phyloP scores from a whole-genome alignment of 1,140 invertebrate genomes.

The Drosophila takahashii region DNA sequence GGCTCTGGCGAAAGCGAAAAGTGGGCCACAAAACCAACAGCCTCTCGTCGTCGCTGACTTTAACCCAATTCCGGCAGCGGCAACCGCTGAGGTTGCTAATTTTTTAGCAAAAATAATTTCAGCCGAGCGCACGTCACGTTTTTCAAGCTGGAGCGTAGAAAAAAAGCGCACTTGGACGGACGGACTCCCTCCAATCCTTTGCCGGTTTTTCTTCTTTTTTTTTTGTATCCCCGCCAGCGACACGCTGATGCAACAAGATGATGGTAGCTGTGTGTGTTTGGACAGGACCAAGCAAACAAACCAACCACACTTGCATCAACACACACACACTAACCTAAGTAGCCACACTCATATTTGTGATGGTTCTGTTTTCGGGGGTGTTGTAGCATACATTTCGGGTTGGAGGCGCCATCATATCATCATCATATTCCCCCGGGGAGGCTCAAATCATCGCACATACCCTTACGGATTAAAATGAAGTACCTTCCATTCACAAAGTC shows the following conservation, averaged over 20 bases:
- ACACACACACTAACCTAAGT: conserved; percentile 52
- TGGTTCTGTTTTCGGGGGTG: conserved; percentile 5
- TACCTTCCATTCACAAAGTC: neutral
- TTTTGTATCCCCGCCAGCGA: conserved; percentile 63
- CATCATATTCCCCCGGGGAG: conserved; percentile 1
- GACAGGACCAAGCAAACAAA: conserved; percentile 66
- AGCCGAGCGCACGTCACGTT: conserved; percentile 54
- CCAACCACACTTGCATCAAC: conserved; percentile 48
- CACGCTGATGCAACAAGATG: conserved; percentile 79
- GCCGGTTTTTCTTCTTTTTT: conserved; percentile 4
- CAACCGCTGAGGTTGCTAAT: conserved; percentile 80
- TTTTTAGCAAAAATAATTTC: conserved; percentile 76
- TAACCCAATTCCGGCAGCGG: conserved; percentile 71
- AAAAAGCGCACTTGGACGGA: conserved; percentile 44
- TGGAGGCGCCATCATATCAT: neutral
- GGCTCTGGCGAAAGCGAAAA: conserved; percentile 58
- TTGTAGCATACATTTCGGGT: conserved; percentile 10
- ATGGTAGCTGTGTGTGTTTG: conserved; percentile 26
- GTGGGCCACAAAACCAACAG: conserved; percentile 55
- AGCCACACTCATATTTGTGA: conserved; percentile 49
- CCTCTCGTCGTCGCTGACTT: conserved; percentile 58
- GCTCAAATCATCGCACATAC: conserved; percentile 30
- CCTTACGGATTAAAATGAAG: neutral
- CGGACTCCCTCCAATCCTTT: conserved; percentile 28
- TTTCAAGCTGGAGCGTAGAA: conserved; percentile 41